Evolutionary conservation across 1,140 invertebrate species (phyloP).

Genomic region (Aphaenogaster rudis): DNA sequence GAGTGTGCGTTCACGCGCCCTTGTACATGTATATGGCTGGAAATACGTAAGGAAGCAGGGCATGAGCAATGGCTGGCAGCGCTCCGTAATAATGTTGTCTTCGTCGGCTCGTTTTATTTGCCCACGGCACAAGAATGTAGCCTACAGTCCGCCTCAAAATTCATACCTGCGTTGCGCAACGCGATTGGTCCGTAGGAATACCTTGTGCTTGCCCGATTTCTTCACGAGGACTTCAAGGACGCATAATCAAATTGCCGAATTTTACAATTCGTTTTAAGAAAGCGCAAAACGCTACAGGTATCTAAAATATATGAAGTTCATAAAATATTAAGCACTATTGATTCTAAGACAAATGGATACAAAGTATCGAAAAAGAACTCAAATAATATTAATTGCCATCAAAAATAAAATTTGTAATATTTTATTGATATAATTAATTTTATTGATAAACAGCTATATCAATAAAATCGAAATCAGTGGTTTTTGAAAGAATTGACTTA

Average conservation of each 20-base stretch:
- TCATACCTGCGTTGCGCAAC: conserved; percentile 83
- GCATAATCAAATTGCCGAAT: neutral
- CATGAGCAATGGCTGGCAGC: conserved; percentile 86
- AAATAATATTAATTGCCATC: neutral
- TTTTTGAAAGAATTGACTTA: neutral
- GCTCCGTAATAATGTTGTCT: conserved; percentile 87
- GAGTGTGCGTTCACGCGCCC: conserved; percentile 36
- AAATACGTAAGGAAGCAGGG: conserved; percentile 84
- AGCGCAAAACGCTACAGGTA: neutral
- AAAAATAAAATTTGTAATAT: neutral
- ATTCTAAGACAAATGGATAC: neutral
- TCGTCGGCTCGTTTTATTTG: conserved; percentile 86
- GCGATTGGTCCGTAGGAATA: conserved; percentile 68
- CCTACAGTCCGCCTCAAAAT: conserved; percentile 87
- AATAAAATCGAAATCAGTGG: neutral
- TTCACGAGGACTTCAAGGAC: neutral
- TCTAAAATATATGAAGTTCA: neutral
- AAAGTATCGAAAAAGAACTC: neutral
- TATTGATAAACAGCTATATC: neutral
- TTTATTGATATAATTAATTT: neutral
- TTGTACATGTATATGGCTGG: conserved; percentile 67
- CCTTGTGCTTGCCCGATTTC: conserved; percentile 22
- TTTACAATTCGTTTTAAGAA: neutral
- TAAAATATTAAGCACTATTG: neutral
- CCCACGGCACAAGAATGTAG: conserved; percentile 86